Conservation (phyloP, 2,113 vertebrate species). For the Podocnemis expansa region DNA sequence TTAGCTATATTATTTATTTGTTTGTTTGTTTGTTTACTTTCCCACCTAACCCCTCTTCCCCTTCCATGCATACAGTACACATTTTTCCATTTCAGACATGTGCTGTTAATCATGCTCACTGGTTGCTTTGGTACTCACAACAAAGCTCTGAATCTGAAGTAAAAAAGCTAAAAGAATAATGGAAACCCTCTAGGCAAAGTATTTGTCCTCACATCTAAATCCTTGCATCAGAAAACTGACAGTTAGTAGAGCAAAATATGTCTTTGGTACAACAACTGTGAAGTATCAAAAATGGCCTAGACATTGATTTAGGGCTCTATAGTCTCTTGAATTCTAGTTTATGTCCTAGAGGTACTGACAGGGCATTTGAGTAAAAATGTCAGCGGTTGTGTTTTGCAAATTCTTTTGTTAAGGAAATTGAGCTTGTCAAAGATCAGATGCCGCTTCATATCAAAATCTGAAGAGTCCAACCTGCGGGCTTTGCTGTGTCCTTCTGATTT, state of each 20-base stretch:
- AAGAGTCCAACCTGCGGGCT: background rate
- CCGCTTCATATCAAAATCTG: background rate
- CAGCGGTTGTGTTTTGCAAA: background rate
- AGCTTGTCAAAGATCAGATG: background rate
- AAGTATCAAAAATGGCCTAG: accelerated
- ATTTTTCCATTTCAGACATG: background rate
- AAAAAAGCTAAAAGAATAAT: accelerated
- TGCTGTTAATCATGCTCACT: accelerated
- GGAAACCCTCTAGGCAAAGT: background rate
- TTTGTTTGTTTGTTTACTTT: too few species aligned
- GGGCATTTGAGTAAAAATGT: background rate
- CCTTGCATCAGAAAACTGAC: accelerated
- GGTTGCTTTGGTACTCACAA: accelerated
- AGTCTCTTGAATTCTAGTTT: background rate
- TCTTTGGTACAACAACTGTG: accelerated
- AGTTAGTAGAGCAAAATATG: accelerated
- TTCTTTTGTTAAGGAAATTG: background rate
- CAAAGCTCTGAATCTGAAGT: accelerated
- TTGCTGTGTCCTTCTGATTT: background rate
- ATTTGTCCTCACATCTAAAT: accelerated
- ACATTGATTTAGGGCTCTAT: background rate
- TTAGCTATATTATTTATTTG: background rate
- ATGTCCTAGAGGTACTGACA: background rate
- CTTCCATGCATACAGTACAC: background rate
- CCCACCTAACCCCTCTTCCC: accelerated